Conservation (phyloP, 2,888 invertebrate species). For the Notodonta ziczac region DNA sequence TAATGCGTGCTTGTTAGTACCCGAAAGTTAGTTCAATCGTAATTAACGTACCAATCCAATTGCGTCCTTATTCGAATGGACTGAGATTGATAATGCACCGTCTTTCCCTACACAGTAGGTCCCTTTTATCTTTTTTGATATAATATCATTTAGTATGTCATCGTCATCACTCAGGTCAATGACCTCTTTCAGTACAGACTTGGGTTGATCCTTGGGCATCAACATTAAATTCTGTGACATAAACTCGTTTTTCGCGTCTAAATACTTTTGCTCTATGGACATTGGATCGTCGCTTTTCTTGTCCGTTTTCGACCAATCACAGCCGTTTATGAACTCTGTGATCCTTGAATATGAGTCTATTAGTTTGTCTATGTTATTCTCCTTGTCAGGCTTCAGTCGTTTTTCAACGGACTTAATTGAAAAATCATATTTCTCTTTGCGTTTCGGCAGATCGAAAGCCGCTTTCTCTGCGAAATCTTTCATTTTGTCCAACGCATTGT, state of each 20-base stretch:
- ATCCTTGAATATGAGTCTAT: conserved; percentile 79
- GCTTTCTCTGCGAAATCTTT: conserved; percentile 81
- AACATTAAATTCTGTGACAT: conserved; percentile 77
- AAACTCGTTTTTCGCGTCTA: conserved; percentile 79
- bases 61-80: conserved; percentile 60
- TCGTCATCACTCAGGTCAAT: conserved; percentile 76
- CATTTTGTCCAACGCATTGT: conserved; percentile 81
- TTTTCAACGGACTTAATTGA: conserved; percentile 51
- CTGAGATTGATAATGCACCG: conserved; percentile 75
- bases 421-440: conserved; percentile 53
- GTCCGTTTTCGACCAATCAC: conserved; percentile 73
- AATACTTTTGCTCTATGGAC: conserved; percentile 72
- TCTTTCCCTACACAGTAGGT: conserved; percentile 74
- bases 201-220: conserved; percentile 69
- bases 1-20: conserved; percentile 33
- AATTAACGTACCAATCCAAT: conserved; percentile 66
- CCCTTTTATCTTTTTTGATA: conserved; percentile 69
- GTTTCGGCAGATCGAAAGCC: conserved; percentile 74
- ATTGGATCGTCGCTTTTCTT: conserved; percentile 66
- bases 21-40: conserved; percentile 46
- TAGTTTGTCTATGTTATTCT: conserved; percentile 71
- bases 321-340: conserved; percentile 78
- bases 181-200: conserved; percentile 67
- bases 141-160: conserved; percentile 60
- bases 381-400: conserved; percentile 59